Evolutionary conservation across 1,140 invertebrate species (phyloP).

Genomic region (Parasteatoda tepidariorum): DNA sequence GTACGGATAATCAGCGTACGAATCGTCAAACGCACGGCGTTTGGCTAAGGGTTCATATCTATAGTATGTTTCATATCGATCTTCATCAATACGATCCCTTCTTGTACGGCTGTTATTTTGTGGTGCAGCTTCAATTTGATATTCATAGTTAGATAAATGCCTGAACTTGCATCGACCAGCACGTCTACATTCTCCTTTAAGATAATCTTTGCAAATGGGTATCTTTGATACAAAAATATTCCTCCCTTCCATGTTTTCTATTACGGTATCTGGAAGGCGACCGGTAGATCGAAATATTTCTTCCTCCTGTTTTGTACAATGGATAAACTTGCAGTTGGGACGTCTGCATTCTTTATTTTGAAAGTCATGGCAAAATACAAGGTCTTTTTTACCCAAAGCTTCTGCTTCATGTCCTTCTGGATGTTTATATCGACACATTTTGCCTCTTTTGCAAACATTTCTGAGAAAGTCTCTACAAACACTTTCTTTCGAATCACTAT

Average conservation of each 20-base stretch:
- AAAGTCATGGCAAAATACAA: constrained; percentile 85
- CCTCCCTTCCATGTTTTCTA: constrained; percentile 65
- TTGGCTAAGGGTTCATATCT: constrained; percentile 64
- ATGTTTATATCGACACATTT: constrained; percentile 81
- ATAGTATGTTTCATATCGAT: constrained; percentile 59
- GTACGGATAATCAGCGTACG: constrained; percentile 15
- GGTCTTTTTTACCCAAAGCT: constrained; percentile 64
- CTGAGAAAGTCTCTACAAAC: constrained; percentile 74
- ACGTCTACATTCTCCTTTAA: constrained; percentile 79
- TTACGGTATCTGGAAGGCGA: constrained; percentile 75
- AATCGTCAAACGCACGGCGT: constrained; percentile 58
- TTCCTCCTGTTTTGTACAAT: constrained; percentile 82
- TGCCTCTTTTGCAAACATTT: constrained; percentile 80
- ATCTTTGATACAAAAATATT: constrained; percentile 59
- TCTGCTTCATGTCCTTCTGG: constrained; percentile 71
- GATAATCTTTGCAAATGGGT: constrained; percentile 81
- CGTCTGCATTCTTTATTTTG: constrained; percentile 80
- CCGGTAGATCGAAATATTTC: constrained; percentile 79
- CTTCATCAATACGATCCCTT: constrained; percentile 41
- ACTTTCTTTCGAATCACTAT: constrained; percentile 56
- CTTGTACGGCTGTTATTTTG: constrained; percentile 5
- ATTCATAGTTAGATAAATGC: constrained; percentile 69
- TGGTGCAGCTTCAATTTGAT: constrained; percentile 61
- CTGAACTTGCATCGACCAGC: constrained; percentile 72
- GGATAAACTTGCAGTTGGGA: constrained; percentile 79